Percentiles rank a stretch among this genome's conserved stretches.
phyloP scores from a whole-genome alignment of 2,113 vertebrate species.

The Hepsetus odoe region DNA sequence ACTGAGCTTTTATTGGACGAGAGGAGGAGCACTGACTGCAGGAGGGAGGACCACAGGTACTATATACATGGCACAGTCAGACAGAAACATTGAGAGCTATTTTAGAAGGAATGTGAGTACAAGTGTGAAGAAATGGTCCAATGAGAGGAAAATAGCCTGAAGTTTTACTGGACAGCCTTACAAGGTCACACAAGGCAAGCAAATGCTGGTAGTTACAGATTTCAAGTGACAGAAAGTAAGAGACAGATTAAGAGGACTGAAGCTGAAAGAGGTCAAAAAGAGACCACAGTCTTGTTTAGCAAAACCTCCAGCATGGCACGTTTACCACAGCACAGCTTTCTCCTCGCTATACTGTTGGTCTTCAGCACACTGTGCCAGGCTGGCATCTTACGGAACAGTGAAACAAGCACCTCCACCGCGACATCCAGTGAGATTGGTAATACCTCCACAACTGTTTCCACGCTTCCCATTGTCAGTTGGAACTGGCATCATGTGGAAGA shows the following conservation, averaged over 20 bases:
- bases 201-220: neutral
- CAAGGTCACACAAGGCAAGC: conserved; percentile 13
- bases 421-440: conserved; percentile 30
- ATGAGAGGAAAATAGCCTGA: neutral
- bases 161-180: neutral
- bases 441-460: conserved; percentile 50
- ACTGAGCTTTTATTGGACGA: conserved; percentile 15
- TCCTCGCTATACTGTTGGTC: conserved; percentile 23
- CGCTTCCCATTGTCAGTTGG: conserved; percentile 76
- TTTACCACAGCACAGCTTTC: conserved; percentile 1
- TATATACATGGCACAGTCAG: conserved; percentile 34
- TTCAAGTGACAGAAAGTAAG: neutral
- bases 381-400: neutral
- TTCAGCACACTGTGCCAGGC: neutral
- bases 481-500: conserved; percentile 71
- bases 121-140: conserved; percentile 1
- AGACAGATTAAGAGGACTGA: neutral
- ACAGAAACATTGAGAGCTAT: conserved; percentile 19
- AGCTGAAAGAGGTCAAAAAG: neutral
- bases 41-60: conserved; percentile 61
- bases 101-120: neutral
- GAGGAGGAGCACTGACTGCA: conserved; percentile 40
- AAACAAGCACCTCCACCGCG: neutral
- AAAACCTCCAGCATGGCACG: conserved; percentile 29
- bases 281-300: neutral